A percentile compares a stretch with the other conserved stretches of the same genome.
Conservation (phyloP, 1,140 invertebrate species). For the Pomacea maculata region DNA sequence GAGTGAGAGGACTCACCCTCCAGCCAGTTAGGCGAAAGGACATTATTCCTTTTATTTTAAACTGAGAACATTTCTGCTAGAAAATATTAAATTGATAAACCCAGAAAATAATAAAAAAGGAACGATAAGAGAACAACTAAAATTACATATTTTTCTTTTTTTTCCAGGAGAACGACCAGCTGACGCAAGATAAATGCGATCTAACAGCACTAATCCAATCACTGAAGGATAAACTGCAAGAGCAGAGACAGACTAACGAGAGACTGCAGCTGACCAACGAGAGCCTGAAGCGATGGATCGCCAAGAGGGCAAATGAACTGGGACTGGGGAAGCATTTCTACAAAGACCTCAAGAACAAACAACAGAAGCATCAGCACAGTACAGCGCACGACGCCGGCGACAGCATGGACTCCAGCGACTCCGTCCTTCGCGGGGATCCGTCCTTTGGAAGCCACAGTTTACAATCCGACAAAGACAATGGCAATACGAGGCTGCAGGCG, state of each 20-base stretch:
- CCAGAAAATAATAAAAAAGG: no score
- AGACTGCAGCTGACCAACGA: background rate
- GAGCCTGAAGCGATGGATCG: conserved; percentile 16
- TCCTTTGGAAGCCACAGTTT: background rate
- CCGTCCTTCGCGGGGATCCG: conserved; percentile 12
- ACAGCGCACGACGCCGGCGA: background rate
- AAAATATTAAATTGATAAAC: no score
- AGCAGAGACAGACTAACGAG: background rate
- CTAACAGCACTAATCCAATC: conserved; percentile 1
- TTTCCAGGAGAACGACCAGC: conserved; percentile 18
- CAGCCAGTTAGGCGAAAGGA: no score
- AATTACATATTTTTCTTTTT: background rate
- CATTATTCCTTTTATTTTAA: no score
- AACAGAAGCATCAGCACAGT: background rate
- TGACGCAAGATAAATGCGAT: conserved; percentile 18
- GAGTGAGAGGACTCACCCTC: no score
- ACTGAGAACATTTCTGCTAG: no score
- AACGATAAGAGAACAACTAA: no score
- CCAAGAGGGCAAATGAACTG: background rate
- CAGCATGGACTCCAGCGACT: background rate
- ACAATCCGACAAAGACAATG: background rate
- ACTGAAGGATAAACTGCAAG: background rate
- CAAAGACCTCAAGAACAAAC: background rate
- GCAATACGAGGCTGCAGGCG: no score
- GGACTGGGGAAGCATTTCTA: conserved; percentile 7